Conservation (phyloP, 2,888 invertebrate species). For the Uropetala carovei region DNA sequence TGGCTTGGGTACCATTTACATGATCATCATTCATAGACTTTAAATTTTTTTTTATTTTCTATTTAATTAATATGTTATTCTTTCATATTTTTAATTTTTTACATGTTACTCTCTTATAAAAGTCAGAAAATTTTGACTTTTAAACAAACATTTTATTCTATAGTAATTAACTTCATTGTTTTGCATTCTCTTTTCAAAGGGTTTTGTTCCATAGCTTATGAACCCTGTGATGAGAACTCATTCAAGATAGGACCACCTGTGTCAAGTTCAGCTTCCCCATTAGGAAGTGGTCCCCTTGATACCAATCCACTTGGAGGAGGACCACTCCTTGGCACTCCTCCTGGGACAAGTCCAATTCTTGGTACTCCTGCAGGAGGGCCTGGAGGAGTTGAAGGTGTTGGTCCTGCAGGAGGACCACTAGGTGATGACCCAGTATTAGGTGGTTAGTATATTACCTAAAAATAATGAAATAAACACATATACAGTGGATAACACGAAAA, state of each 20-base stretch:
- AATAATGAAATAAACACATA: no score
- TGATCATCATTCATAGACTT: no score
- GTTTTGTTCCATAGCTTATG: slow-evolving; percentile 86
- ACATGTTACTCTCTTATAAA: not conserved
- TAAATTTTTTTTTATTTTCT: no score
- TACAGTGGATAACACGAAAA: no score
- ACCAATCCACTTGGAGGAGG: slow-evolving; percentile 33
- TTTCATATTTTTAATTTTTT: not conserved
- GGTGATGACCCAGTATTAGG: slow-evolving; percentile 18
- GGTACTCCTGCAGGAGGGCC: slow-evolving; percentile 24
- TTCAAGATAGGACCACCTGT: slow-evolving; percentile 83
- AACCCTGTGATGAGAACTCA: slow-evolving; percentile 85
- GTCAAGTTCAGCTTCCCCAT: not conserved
- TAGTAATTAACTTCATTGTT: not conserved
- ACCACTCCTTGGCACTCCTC: slow-evolving; percentile 26
- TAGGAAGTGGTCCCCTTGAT: not conserved
- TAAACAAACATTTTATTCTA: not conserved
- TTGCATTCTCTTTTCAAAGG: slow-evolving; percentile 74
- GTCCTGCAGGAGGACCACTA: slow-evolving; percentile 31
- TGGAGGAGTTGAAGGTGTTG: slow-evolving; percentile 44
- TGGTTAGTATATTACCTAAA: not conserved
- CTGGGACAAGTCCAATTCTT: not conserved
- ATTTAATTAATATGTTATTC: no score
- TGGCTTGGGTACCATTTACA: no score
- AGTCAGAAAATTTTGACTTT: no score